Evolutionary conservation across 2,888 invertebrate species (phyloP), one percentile per base, ranked within the genome.

Genomic region (Polietes domitor): DNA sequence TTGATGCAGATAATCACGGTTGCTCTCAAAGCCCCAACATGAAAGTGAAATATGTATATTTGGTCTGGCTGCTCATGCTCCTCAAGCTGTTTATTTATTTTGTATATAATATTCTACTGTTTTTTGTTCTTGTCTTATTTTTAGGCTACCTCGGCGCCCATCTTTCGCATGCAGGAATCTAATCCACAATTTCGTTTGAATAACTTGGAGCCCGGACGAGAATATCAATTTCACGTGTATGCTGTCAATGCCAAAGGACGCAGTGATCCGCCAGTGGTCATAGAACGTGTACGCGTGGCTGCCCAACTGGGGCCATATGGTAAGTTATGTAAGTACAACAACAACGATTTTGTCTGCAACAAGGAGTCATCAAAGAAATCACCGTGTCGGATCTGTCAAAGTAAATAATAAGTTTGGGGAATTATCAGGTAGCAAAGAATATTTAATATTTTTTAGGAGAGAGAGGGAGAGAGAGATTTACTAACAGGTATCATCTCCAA

Each of bases 171-270:
- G 88, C 93, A 95, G 90, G 94, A 95, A 91, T 93, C 94, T 85
- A 93, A 93, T 82, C 96, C 96, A 0, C 94, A 94, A 87, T 96
- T 96, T 89, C 94, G 95, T 65, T 93, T 97, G 79, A 95, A 95
- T 89, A 95, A 95, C 86, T 93, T 97, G 81, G 94, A 96, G 80
- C 95, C 97, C 19, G 96, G 96, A 73, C 94, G 94, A 87, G 94
- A 95, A 89, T 97, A 97, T 92, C 96, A 96, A 89, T 94, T 97
- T 86, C 93, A 95, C 85, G 95, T 97, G 37, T 97, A 96, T 91
- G 96, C 97, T 21, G 96, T 96, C 87, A 97, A 97, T 87, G 95
- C 96, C 7, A 94, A 95, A 89, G 97, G 97, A 81, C 94, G 95
- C 86, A 97, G 96, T 85, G 93, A 94, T 77, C 95, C 95, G 73